phyloP scores from a whole-genome alignment of 2,113 vertebrate genomes.

The Gymnarchus niloticus region DNA sequence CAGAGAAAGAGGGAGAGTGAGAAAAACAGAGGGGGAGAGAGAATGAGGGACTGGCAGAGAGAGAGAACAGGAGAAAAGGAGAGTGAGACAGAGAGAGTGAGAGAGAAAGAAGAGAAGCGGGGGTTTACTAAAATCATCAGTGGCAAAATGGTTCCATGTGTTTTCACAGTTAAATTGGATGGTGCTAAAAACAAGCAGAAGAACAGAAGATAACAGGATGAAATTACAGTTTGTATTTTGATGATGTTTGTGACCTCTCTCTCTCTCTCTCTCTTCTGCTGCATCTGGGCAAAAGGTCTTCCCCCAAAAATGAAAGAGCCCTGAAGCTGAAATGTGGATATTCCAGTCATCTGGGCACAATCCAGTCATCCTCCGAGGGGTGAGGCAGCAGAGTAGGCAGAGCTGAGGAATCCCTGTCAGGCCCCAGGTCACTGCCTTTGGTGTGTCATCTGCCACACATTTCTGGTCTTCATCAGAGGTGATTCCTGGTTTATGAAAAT shows the following conservation, averaged over 20 bases:
- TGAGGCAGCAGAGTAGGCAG: neutral
- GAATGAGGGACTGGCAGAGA: neutral
- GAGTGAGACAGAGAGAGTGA: neutral
- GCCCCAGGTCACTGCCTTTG: neutral
- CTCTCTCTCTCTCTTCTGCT: constrained; percentile 24
- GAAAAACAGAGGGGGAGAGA: neutral
- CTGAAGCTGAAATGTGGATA: too few relatives aligned
- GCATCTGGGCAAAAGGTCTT: constrained; percentile 8
- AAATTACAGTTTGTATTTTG: constrained; percentile 33
- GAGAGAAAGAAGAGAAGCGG: neutral
- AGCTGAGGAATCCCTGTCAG: too few relatives aligned
- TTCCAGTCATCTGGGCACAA: constrained; percentile 1
- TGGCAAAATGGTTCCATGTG: constrained; percentile 31
- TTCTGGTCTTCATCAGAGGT: neutral
- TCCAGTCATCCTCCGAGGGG: neutral
- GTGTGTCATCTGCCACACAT: neutral
- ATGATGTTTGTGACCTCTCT: constrained; percentile 33
- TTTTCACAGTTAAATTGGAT: neutral
- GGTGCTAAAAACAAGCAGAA: neutral
- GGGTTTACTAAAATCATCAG: constrained; percentile 27
- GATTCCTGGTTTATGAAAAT: too few relatives aligned
- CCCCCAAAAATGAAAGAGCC: neutral
- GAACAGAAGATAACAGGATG: neutral
- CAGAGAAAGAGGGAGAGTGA: neutral
- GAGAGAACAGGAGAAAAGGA: neutral